Base-by-base conservation (phyloP, 2,888 invertebrate species). In the Drosophila nr. fundita region DNA sequence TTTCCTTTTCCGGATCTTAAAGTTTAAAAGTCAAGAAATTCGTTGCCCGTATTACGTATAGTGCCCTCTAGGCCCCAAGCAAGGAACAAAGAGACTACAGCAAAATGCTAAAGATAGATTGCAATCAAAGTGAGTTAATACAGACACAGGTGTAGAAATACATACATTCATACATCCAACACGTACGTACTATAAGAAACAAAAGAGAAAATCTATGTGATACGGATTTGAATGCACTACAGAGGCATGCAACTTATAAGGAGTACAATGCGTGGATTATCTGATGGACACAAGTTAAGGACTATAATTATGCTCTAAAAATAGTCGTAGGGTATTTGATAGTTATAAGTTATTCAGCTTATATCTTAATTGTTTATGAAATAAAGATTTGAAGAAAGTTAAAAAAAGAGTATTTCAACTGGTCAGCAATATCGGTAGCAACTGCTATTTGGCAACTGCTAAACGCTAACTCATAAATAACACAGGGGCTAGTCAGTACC, bases 11-110 rank as follows among this genome's bases (percentile, higher is more conserved):
- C 83, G 73, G 82, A 66, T 66, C 82, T 84, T 79, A 83, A 86
- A 86, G 85, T 86, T 86, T 73, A 84, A 86, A 86, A 85, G 85
- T 86, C 85, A 83, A 77, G 61, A 55, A 54, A 69, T 65, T 57
- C 13, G 57, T 49, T 59, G 38, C 65, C 70, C 80, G 83, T 68
- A 80, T 73, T 58, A 78, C 68, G 55, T 50, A 24, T 76, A 69
- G 73, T 77, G 77, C 85, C 79, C 73, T 77, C 53, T 57, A 11
- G 7, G 49, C n/a, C 34, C 32, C 18, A 38, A 18, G 18, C 59
- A 45, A 64, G 36, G 36, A 50, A 42, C 45, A 42, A 34, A 18
- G 57, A 58, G 40, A 55, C 50, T 13, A 21, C n/a, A 18, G 21
- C 38, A 45, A 63, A 59, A 64, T 30, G 57, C 70, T 62, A 66